These are phyloP conservation scores for Clarias pachynema DNA, from an alignment of 2,797 vertebrate genomes.

Conservation along the genomic window DNA sequence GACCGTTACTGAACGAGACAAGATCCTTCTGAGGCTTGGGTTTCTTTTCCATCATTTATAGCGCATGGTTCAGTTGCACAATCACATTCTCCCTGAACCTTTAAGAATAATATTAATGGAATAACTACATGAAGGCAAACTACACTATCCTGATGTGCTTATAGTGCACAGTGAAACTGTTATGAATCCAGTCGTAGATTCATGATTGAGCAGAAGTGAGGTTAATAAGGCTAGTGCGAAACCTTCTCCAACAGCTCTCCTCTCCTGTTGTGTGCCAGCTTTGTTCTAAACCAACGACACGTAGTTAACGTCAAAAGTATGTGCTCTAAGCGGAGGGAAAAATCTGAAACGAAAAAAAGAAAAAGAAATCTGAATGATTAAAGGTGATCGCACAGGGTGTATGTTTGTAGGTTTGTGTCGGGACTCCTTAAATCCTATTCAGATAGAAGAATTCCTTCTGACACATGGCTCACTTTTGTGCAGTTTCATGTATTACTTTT, in stretches of 20 bases:
- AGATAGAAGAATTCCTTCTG: not conserved
- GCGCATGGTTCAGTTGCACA: not conserved
- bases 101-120: not conserved
- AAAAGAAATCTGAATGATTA: too few relatives aligned
- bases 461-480: not conserved
- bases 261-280: not conserved
- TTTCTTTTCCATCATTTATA: not conserved
- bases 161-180: not conserved
- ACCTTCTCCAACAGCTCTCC: too few relatives aligned
- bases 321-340: not conserved
- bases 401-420: not conserved
- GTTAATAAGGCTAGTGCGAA: not conserved
- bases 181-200: not conserved
- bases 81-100: not conserved
- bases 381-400: not conserved
- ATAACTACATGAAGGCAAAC: not conserved
- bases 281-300: not conserved
- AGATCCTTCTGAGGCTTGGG: not conserved
- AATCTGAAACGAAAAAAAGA: too few relatives aligned
- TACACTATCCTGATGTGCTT: not conserved
- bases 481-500: not conserved
- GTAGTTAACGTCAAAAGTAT: not conserved
- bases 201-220: not conserved
- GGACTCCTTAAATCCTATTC: not conserved
- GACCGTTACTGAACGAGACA: not conserved